Evolutionary conservation across 2,113 vertebrate species (phyloP), one percentile per base, ranked within the genome.

Genomic region (Oxygymnocypris stewartii): DNA sequence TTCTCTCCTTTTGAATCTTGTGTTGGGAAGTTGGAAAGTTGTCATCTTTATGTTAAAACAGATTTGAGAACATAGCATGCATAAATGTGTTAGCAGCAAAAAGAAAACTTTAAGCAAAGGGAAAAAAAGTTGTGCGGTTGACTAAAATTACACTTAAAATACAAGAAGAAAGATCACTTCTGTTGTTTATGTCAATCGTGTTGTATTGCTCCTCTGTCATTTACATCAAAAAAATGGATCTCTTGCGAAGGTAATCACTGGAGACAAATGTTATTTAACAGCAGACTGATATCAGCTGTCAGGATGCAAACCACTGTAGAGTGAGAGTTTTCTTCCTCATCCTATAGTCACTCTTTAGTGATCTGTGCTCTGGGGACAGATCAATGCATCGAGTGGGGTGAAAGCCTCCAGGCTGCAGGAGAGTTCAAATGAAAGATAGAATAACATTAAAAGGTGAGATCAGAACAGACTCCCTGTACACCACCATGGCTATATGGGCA

Each of bases 381-480:
- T 63, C 57, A 44, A 31, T 82, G n/a, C 40, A 73, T 25, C 40
- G 40, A 67, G 59, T 14, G 16, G 8, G 44, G 76, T 59, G 51
- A 67, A 20, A 31, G 65, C 77, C 76, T 69, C 65, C 1, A 47
- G 75, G 84, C 76, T 57, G 35, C 23, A 77, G 37, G 59, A 80
- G 44, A 54, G 84, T 81, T 85, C 73, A 85, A 77, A 77, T 54
- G 35, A 71, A 88, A 87, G 83, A 65, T 82, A 18, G 73, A 83
- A 63, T 71, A 84, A 74, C 63, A 84, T 86, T 69, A 84, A 79
- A 71, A 81, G 23, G 42, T 82, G 69, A 81, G 61, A 49, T 65
- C 47, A 79, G 61, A 86, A 86, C 14, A 14, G 65, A 88, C 65
- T 84, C 75, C 65, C 80, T 59, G 49, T 86, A 76, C 69, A 28